Conservation (phyloP, 2,888 invertebrate species). For the Morpho deidamia region DNA sequence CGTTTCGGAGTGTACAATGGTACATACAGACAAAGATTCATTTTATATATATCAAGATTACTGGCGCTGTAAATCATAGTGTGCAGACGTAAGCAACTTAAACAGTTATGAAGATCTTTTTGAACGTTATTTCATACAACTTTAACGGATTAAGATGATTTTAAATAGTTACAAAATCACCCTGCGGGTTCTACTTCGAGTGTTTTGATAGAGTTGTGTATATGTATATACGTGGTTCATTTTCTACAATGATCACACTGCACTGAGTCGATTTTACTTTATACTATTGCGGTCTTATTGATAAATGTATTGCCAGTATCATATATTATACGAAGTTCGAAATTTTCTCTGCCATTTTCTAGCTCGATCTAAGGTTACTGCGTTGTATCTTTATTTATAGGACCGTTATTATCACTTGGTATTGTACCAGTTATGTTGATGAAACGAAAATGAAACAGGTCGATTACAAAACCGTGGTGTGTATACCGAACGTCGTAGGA, state of each 20-base stretch:
- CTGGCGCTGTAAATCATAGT: no score
- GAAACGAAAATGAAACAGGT: conserved; percentile 12
- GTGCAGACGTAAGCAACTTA: no score
- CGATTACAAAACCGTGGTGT: conserved; percentile 16
- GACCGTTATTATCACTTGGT: conserved; percentile 4
- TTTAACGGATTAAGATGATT: no score
- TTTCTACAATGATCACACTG: conserved; percentile 31
- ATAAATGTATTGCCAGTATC: not conserved
- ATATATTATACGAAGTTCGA: not conserved
- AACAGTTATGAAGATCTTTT: no score
- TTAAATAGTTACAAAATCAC: not conserved
- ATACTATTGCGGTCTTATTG: conserved; percentile 18
- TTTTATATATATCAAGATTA: no score
- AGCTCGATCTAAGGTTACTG: conserved; percentile 6
- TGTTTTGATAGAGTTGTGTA: conserved; percentile 29
- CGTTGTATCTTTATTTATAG: conserved; percentile 6
- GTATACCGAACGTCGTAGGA: conserved; percentile 22
- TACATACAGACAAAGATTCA: no score
- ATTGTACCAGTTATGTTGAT: not conserved
- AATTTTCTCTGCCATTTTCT: conserved; percentile 2
- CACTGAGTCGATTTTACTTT: conserved; percentile 31
- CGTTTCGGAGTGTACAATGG: no score
- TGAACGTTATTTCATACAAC: no score
- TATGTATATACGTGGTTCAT: conserved; percentile 30
- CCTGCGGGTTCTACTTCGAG: conserved; percentile 28